phyloP scores from a whole-genome alignment of 2,113 vertebrate species.

The Notechis scutatus region DNA sequence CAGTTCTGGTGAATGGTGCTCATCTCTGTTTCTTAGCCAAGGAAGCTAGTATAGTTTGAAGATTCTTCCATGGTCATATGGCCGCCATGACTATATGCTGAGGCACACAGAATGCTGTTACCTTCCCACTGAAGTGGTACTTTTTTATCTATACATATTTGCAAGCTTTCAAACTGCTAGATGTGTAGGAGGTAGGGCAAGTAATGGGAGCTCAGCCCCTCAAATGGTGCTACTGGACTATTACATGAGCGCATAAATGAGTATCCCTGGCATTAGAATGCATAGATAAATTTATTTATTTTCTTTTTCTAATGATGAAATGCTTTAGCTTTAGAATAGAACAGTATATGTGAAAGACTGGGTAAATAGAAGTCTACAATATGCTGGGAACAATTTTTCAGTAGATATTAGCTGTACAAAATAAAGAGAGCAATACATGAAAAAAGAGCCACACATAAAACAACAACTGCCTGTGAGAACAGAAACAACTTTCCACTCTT shows the following conservation, averaged over 20 bases:
- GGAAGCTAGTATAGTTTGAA: neutral
- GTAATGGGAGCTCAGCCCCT: neutral
- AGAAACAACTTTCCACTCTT: neutral
- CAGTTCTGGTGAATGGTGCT: neutral
- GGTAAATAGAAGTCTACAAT: neutral
- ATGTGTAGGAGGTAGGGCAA: neutral
- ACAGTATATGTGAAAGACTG: neutral
- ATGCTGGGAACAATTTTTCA: neutral
- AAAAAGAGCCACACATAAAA: neutral
- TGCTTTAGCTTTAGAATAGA: neutral
- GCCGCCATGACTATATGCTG: too few species aligned
- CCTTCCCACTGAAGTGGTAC: neutral
- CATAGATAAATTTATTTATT: neutral
- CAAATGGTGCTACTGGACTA: neutral
- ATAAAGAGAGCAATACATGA: neutral
- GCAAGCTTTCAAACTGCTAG: neutral
- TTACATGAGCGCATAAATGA: neutral
- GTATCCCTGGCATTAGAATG: neutral
- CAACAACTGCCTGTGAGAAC: neutral
- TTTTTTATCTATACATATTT: neutral
- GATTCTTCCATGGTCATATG: neutral
- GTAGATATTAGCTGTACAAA: neutral
- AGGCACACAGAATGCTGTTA: neutral
- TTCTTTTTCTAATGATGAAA: neutral
- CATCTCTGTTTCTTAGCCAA: neutral